phyloP scores from a whole-genome alignment of 2,113 vertebrate genomes.

The Diphyllodes magnificus region DNA sequence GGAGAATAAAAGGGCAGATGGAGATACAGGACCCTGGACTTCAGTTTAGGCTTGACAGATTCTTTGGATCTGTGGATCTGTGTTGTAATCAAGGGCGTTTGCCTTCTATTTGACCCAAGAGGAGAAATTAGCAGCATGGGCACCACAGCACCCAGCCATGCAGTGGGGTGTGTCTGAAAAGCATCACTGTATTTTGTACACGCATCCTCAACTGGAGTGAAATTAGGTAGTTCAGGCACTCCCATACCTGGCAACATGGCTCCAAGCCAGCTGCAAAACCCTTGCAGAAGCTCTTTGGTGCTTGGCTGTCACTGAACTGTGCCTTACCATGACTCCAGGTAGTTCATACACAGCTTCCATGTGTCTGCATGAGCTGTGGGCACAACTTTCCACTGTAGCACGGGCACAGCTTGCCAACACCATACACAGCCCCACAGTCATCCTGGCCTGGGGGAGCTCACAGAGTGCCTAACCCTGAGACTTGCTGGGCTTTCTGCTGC shows the following conservation, averaged over 20 bases:
- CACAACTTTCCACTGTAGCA: background rate
- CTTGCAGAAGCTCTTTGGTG: background rate
- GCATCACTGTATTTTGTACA: background rate
- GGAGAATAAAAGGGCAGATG: background rate
- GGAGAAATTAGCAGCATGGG: background rate
- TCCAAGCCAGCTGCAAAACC: background rate
- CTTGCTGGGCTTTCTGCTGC: background rate
- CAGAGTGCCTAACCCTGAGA: background rate
- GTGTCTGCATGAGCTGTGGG: rapidly evolving
- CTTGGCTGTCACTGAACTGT: background rate
- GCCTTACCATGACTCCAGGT: background rate
- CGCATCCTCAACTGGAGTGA: background rate
- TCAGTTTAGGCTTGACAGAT: background rate
- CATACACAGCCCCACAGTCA: rapidly evolving
- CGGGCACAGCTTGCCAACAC: background rate
- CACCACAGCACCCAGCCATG: background rate
- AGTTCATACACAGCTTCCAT: rapidly evolving
- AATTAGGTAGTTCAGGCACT: background rate
- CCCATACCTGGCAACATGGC: background rate
- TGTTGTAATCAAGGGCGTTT: background rate
- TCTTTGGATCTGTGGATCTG: background rate
- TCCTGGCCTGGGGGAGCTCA: background rate
- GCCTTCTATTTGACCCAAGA: background rate
- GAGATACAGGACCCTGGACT: background rate
- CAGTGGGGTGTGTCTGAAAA: background rate